phyloP scores from a whole-genome alignment of 2,113 vertebrate genomes.

The Aptenodytes forsteri region DNA sequence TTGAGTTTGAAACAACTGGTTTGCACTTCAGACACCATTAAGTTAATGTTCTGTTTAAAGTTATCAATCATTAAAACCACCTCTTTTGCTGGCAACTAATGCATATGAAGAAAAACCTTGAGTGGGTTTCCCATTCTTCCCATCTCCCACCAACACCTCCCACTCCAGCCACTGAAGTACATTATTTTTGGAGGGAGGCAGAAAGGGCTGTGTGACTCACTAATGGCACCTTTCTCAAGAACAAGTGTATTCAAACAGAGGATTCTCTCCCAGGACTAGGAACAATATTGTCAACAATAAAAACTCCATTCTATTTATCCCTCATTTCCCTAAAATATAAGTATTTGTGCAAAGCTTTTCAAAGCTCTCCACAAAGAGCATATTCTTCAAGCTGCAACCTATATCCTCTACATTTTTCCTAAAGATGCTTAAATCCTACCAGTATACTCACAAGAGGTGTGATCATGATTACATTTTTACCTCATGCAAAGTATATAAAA shows the following conservation, averaged over 20 bases:
- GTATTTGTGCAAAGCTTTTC: not conserved
- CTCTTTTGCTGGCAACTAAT: not conserved
- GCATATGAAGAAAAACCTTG: not conserved
- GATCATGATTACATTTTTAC: not conserved
- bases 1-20: not conserved
- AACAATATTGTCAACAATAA: not conserved
- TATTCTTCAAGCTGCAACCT: not conserved
- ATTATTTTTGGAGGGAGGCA: not conserved
- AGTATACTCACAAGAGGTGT: not conserved
- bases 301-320: not conserved
- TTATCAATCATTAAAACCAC: not conserved
- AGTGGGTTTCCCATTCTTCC: not conserved
- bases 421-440: not conserved
- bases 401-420: not conserved
- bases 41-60: not conserved
- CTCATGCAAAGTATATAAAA: not conserved
- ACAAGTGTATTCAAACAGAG: not conserved
- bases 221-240: not conserved
- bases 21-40: not conserved
- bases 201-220: not conserved
- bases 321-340: not conserved
- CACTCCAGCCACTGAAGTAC: not conserved
- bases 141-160: not conserved
- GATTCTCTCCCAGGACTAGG: not conserved
- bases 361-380: not conserved